phyloP scores from a whole-genome alignment of 2,113 vertebrate species.

The Dicrurus megarhynchus region DNA sequence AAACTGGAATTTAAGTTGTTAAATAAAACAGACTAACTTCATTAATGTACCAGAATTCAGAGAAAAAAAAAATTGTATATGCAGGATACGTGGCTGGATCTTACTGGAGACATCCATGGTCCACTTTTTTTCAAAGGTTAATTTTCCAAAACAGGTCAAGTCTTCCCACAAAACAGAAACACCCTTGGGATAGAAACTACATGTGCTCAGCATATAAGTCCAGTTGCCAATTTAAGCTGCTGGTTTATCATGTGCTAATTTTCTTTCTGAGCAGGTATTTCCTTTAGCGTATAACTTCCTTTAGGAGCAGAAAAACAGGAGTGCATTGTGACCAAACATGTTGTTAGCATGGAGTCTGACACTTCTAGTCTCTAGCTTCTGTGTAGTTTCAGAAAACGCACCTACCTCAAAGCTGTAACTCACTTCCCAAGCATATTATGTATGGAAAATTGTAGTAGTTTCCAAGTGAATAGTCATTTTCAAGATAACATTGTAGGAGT shows the following conservation, averaged over 20 bases:
- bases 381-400: neutral
- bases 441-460: neutral
- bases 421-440: neutral
- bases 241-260: slow-evolving; percentile 30
- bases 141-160: neutral
- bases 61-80: neutral
- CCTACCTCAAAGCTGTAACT: neutral
- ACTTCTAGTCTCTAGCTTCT: neutral
- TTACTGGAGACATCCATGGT: neutral
- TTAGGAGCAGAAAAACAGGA: slow-evolving; percentile 9
- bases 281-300: slow-evolving; percentile 13
- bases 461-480: neutral
- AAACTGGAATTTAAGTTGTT: neutral
- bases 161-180: neutral
- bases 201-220: neutral
- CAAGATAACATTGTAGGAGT: neutral
- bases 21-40: neutral
- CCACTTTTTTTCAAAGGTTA: neutral
- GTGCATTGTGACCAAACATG: neutral
- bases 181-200: slow-evolving; percentile 31
- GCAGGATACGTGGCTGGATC: neutral
- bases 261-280: slow-evolving; percentile 15
- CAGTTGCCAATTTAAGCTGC: neutral
- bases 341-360: neutral
- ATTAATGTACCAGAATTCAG: neutral